These are phyloP conservation scores for Halichondria panicea DNA, from an alignment of 37 sponge, comb jelly and placozoan genomes.

Conservation along the genomic window DNA sequence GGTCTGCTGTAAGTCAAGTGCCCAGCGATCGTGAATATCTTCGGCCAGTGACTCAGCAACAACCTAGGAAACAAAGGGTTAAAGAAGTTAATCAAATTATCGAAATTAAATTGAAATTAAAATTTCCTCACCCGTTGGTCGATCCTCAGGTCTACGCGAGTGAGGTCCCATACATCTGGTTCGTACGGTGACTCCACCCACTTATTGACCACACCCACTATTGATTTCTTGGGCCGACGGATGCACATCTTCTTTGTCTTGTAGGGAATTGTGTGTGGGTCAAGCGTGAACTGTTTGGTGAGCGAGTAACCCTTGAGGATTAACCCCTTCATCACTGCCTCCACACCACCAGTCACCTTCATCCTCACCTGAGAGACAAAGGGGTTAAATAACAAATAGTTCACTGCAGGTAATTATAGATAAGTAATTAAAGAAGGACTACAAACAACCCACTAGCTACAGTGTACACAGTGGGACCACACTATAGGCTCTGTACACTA, in stretches of 20 bases:
- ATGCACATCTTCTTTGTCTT: constrained; percentile 27
- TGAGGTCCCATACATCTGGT: constrained; percentile 44
- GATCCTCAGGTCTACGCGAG: constrained; percentile 15
- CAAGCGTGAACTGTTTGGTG: constrained; percentile 2
- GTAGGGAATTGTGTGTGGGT: constrained; percentile 13
- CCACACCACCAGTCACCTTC: not conserved
- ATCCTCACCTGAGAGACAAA: not conserved
- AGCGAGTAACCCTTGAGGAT: constrained; percentile 23
- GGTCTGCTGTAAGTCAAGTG: constrained; percentile 2
- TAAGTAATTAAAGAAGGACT: not conserved
- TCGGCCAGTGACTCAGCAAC: constrained; percentile 30
- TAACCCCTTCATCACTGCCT: constrained; percentile 21
- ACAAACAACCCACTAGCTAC: too few species aligned
- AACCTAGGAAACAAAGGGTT: not conserved
- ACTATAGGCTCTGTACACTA: too few species aligned
- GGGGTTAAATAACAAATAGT: too few species aligned
- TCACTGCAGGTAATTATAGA: not conserved
- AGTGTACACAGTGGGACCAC: too few species aligned
- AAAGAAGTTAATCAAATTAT: not conserved
- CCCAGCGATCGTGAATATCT: constrained; percentile 30
- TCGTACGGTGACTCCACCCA: not conserved
- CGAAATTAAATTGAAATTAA: not conserved
- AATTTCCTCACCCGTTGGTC: constrained; percentile 27
- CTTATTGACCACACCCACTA: not conserved
- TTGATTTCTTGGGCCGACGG: not conserved